Base-by-base conservation (phyloP, 1,140 invertebrate genomes). In the Oreohelix idahoensis region DNA sequence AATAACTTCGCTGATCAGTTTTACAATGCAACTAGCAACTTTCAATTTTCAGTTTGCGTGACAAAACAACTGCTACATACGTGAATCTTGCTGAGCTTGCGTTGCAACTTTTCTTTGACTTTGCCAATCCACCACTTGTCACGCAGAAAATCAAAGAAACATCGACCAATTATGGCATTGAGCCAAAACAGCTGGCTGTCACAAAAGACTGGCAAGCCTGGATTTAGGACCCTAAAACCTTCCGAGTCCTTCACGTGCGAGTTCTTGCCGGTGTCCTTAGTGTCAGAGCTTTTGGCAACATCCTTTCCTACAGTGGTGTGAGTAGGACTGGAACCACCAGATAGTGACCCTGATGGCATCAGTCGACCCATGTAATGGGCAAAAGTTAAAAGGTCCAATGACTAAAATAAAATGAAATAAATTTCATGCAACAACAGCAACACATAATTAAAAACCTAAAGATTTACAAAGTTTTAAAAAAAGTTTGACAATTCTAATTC, bases 81-180 rank as follows among this genome's bases (percentile, higher is more conserved):
- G 92, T 96, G 96, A 87, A 98, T 96, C 81, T 96, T 96, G 85
- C 95, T 95, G 0, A 98, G 92, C 93, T 98, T 98, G 86, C 95
- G 95, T 91, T 98, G 96, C 88, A 98, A 95, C 87, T 96, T 96
- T 35, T 96, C 95, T 79, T 90, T 89, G 11, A 95, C 93, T 86
- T 93, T 92, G 49, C 94, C 93, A 20, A 91, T 94, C 90, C 94
- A 94, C 42, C 94, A 94, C 53, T 94, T 92, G 87, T 95, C 94
- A 79, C 95, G 94, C 45, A 97, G 93, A 86, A 95, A 95, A 89
- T 98, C 97, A 88, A 95, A 97, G 29, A 97, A 93, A 39, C 96
- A 93, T 78, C 97, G 93, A 29, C 95, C 96, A 66, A 96, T 80
- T 23, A 97, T 87, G 29, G 96, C 95, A 93, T 97, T 97, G 13